Base-by-base conservation (phyloP, 1,140 invertebrate genomes). In the Asbolus verrucosus region DNA sequence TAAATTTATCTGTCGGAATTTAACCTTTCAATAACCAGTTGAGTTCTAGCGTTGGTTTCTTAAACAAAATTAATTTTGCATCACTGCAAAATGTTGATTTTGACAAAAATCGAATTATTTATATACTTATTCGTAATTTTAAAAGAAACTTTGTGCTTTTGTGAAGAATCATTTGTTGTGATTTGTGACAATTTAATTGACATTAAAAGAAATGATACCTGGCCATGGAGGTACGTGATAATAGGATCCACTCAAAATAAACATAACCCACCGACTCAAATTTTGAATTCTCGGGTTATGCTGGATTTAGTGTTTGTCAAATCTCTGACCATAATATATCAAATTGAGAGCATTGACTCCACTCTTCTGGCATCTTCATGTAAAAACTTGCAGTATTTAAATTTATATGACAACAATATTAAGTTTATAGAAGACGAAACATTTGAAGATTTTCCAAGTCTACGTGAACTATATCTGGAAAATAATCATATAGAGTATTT, bases 121-220 rank as follows among this genome's bases (percentile, higher is more conserved):
- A n/a, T n/a, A n/a, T n/a, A n/a, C n/a, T n/a, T n/a, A n/a, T n/a
- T n/a, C n/a, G n/a, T n/a, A n/a, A n/a, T n/a, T n/a, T n/a, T n/a
- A n/a, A n/a, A 41, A 30, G 27, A 36, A 6, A 50, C 21, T 3
- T 21, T 50, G 43, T 18, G 19, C 21, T 50, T 50, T 9, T 50
- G 43, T 50, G 43, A 50, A 50, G 18, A 50, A 8, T 50, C 43
- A 8, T 21, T 19, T 21, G 8, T 50, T 6, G 15, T 50, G 6
- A 50, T 50, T 24, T 50, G 43, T 50, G 43, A 50, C n/a, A 18
- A 50, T 21, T 50, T 50, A 50, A 13, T 3, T 4, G 43, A 50
- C 13, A 21, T 50, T n/a, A 21, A 50, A 13, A 5, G 21, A 50
- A n/a, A 21, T n/a, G 16, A 50, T 19, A 50, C 16, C 21, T 9